phyloP scores from a whole-genome alignment of 1,140 invertebrate genomes.

The Temnothorax longispinosus region DNA sequence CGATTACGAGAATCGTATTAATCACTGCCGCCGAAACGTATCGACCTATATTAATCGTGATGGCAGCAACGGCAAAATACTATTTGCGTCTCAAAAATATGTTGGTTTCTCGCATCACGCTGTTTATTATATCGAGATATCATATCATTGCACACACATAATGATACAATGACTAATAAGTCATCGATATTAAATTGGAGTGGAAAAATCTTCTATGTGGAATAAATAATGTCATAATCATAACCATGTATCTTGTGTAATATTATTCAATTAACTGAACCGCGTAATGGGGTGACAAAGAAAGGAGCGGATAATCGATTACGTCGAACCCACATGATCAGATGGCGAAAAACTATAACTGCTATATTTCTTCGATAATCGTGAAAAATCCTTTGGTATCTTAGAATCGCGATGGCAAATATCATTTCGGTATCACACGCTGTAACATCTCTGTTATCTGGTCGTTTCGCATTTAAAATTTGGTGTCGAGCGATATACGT shows the following conservation, averaged over 20 bases:
- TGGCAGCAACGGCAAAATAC: background rate
- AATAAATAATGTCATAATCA: slow-evolving; percentile 70
- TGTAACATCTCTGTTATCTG: slow-evolving; percentile 39
- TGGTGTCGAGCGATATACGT: slow-evolving; percentile 63
- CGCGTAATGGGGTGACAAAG: slow-evolving; percentile 68
- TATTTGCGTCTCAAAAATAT: background rate
- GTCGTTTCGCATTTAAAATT: slow-evolving; percentile 24
- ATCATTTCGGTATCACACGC: slow-evolving; percentile 8
- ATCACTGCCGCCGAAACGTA: slow-evolving; percentile 72
- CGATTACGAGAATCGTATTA: slow-evolving; percentile 83
- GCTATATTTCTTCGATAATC: background rate
- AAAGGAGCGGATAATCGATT: slow-evolving; percentile 72
- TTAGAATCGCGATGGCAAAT: background rate
- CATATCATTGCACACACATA: background rate
- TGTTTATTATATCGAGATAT: background rate
- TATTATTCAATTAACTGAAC: slow-evolving; percentile 69
- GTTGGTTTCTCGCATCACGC: background rate
- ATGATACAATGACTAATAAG: slow-evolving; percentile 8
- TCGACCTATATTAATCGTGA: slow-evolving; percentile 70
- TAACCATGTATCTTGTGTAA: slow-evolving; percentile 41
- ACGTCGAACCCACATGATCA: slow-evolving; percentile 58
- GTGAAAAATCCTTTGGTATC: background rate
- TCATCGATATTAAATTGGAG: slow-evolving; percentile 19
- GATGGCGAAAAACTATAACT: slow-evolving; percentile 34
- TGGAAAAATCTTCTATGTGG: slow-evolving; percentile 47